Evolutionary conservation across 2,797 vertebrate genomes (phyloP).

Genomic region (Bufotes viridis): DNA sequence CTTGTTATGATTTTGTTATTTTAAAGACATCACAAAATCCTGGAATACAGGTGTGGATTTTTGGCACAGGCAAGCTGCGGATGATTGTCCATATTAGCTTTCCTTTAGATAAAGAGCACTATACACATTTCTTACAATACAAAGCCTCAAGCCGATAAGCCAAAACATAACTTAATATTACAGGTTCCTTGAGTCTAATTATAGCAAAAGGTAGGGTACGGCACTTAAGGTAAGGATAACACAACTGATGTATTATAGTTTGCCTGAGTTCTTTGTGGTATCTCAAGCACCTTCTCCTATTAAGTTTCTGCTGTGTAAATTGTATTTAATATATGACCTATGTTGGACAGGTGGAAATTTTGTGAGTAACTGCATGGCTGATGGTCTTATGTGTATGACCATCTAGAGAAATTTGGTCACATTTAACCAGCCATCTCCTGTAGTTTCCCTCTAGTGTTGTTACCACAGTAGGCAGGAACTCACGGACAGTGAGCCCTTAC

Average conservation of each 20-base stretch:
- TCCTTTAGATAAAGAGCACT: neutral
- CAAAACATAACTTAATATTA: neutral
- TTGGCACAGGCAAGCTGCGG: constrained; percentile 1
- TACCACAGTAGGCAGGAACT: no score
- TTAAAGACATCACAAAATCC: constrained; percentile 29
- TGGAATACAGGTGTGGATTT: constrained; percentile 36
- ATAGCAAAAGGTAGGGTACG: neutral
- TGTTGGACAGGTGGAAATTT: no score
- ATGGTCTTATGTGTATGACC: no score
- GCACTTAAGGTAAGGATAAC: neutral
- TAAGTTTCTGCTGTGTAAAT: neutral
- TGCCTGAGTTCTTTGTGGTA: neutral
- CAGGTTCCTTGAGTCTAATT: neutral
- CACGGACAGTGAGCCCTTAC: no score
- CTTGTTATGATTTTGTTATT: constrained; percentile 31
- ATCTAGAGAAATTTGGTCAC: no score
- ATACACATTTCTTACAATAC: constrained; percentile 15
- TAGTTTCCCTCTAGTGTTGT: no score
- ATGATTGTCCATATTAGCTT: neutral
- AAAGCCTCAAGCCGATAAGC: neutral
- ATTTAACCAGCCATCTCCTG: no score
- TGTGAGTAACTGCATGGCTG: no score
- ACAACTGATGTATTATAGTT: neutral
- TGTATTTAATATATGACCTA: neutral
- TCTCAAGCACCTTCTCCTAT: constrained; percentile 1